Evolutionary conservation across 2,113 vertebrate species (phyloP).

Genomic region (Romanogobio albipinnatus): DNA sequence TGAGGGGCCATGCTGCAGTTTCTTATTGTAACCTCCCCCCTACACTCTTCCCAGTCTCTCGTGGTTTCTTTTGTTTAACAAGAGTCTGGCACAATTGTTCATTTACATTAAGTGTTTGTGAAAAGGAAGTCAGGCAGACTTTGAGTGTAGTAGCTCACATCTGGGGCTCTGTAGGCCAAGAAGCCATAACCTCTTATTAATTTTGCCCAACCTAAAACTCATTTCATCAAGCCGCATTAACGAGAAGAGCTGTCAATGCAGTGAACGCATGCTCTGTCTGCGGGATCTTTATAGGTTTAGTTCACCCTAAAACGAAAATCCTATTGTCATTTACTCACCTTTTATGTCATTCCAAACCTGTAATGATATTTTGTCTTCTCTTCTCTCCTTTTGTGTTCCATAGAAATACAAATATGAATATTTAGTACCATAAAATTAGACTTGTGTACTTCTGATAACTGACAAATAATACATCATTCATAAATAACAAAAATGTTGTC

Average conservation of each 20-base stretch:
- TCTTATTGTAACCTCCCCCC: not conserved
- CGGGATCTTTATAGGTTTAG: not conserved
- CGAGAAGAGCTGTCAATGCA: not conserved
- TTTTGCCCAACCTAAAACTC: conserved; percentile 20
- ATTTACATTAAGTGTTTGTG: conserved; percentile 62
- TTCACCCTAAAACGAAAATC: not conserved
- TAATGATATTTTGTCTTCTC: no score
- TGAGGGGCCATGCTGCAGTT: conserved; percentile 16
- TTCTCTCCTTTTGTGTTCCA: no score
- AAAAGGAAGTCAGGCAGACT: conserved; percentile 66
- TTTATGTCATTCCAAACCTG: not conserved
- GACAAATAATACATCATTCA: not conserved
- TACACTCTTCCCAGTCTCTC: not conserved
- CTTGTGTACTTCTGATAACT: not conserved
- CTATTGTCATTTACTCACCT: not conserved
- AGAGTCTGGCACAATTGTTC: conserved; percentile 71
- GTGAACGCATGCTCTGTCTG: not conserved
- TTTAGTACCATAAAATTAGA: not conserved
- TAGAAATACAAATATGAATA: not conserved
- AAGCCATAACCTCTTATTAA: conserved; percentile 44
- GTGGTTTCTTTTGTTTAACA: conserved; percentile 58
- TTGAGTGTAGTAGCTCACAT: conserved; percentile 39
- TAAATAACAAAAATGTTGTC: not conserved
- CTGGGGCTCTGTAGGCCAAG: conserved; percentile 44
- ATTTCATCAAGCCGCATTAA: conserved; percentile 10